Base-by-base conservation (phyloP, 30 jellyfish, hydroid and myxozoan genomes). In the Clytia hemisphaerica region DNA sequence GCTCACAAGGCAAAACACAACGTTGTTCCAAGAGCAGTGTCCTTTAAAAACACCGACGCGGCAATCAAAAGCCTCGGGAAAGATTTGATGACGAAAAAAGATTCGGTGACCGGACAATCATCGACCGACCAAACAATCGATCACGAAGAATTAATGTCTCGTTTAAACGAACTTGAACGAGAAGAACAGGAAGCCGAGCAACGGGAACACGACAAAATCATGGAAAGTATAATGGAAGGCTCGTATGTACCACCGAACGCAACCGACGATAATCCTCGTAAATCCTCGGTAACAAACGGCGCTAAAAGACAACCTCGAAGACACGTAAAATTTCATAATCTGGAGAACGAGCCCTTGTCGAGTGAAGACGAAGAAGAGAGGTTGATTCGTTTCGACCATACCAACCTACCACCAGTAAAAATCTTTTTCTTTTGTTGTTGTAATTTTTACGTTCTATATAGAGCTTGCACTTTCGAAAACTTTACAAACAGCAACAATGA, bases 111-210 rank as follows among this genome's bases (percentile, higher is more conserved):
- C n/a, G n/a, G n/a, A n/a, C n/a, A n/a, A n/a, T n/a, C n/a, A n/a
- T n/a, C n/a, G n/a, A 45, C 2, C 14, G 77, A 69, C 12, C 19
- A 26, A 22, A 75, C 74, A 15, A 37, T 44, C 2, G 26, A 60
- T 35, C 72, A 54, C 32, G 86, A 86, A 9, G 79, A 72, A 15
- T 77, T 86, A 4, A 67, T 86, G 22, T 82, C 92, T 4, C 83
- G 96, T 2, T 67, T 86, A 37, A 83, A 73, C 36, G 87, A 86
- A 72, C 77, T 84, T 16, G 95, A 84, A 47, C 37, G 44, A 15
- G 93, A 84, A 42, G 95, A 84, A 68, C 25, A 61, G 35, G 58
- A 21, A 26, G 79, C 15, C 4, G 93, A 66, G 58, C 55, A 69
- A 22, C 29, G 30, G 1, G 78, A 45, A 69, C 81, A 69, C 24